A percentile compares a stretch with the other conserved stretches of the same genome.
Conservation (phyloP, 2,113 vertebrate species). For the Struthidea cinerea region DNA sequence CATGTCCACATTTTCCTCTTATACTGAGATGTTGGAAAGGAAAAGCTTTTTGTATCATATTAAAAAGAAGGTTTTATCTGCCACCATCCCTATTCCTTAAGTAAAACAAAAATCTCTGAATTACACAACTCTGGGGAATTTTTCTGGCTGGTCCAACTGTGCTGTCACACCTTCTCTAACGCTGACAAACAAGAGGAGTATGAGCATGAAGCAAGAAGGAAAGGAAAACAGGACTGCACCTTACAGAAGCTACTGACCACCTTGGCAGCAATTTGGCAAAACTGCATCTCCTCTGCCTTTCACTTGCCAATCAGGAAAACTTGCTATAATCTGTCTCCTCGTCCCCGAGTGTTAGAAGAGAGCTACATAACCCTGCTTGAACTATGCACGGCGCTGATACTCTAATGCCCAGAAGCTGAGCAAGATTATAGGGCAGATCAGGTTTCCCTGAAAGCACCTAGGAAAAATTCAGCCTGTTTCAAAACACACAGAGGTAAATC, state of each 20-base stretch:
- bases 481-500: background rate
- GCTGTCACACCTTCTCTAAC: background rate
- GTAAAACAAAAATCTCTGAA: background rate
- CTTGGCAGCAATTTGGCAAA: background rate
- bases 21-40: background rate
- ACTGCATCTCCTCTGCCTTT: background rate
- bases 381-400: background rate
- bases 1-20: background rate
- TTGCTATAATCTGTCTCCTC: background rate
- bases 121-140: background rate
- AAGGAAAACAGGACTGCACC: background rate
- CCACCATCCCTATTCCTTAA: background rate
- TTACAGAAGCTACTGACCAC: background rate
- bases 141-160: background rate
- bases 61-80: background rate
- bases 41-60: background rate
- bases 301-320: background rate
- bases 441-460: background rate
- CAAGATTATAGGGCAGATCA: background rate
- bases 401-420: background rate
- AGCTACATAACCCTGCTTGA: background rate
- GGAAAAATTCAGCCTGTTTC: background rate
- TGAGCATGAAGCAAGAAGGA: background rate
- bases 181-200: background rate
- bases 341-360: background rate